Conservation (phyloP, 2,113 vertebrate genomes). For the cat (Felis catus) region F.catus_Fca126_mat1.0 CM031415.1:84259501-84260000, state of each 20-base stretch:
- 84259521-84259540: not conserved
- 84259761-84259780: not conserved
- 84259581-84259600: conserved; percentile 92
- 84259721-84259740: not conserved
- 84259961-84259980: not conserved
- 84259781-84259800: not conserved
- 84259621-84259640: conserved; percentile 96
- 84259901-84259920: not conserved
- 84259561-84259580: conserved; percentile 57
- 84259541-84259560: conserved; percentile 59
- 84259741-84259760: not conserved
- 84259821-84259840: not conserved
- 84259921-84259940: not conserved
- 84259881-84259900: conserved; percentile 5
- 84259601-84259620: conserved; percentile 99
- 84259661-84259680: conserved; percentile 93
- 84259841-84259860: not conserved
- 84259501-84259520: not conserved
- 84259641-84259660: conserved; percentile 94
- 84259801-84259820: not conserved
- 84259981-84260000: conserved; percentile 42
- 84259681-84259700: conserved; percentile 94
- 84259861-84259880: not conserved
- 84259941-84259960: conserved; percentile 36
- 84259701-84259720: conserved; percentile 92